These are phyloP conservation scores for Anarrhichthys ocellatus DNA, from an alignment of 2,113 vertebrate species.

Conservation along the genomic window DNA sequence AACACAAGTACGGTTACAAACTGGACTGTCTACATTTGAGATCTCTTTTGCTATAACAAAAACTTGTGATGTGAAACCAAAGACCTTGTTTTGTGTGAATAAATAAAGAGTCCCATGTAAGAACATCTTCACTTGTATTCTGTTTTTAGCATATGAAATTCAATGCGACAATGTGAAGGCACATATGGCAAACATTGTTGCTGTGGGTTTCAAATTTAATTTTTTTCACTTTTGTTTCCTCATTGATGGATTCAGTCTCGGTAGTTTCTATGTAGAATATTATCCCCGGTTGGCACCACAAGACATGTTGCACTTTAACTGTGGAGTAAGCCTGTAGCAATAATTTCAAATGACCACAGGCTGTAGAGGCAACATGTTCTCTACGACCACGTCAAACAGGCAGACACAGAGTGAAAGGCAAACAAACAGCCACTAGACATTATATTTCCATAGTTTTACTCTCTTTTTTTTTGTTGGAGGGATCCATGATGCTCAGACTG, in stretches of 20 bases:
- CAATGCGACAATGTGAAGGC: background rate
- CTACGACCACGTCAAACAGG: conserved; percentile 1
- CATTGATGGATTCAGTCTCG: background rate
- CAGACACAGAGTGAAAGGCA: conserved; percentile 41
- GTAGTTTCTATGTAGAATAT: conserved; percentile 15
- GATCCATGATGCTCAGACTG: conserved; percentile 65
- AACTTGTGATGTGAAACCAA: background rate
- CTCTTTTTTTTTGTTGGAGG: conserved; percentile 28
- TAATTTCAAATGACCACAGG: conserved; percentile 42
- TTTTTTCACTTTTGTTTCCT: background rate
- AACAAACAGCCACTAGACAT: conserved; percentile 56
- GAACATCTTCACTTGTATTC: background rate
- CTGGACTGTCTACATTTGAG: conserved; percentile 4
- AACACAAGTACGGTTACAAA: conserved; percentile 1
- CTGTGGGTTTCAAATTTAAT: background rate
- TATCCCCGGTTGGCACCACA: background rate
- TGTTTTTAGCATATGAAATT: background rate
- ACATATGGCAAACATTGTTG: background rate
- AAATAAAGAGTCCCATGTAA: background rate
- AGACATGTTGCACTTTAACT: conserved; percentile 13
- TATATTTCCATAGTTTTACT: conserved; percentile 50
- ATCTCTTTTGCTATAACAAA: conserved; percentile 9
- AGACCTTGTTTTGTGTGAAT: background rate
- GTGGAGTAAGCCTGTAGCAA: conserved; percentile 3
- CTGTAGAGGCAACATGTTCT: conserved; percentile 19